A percentile compares a stretch with the other conserved stretches of the same genome.
Conservation (phyloP, 1,140 invertebrate genomes). For the Pemphigus obesinymphae region DNA sequence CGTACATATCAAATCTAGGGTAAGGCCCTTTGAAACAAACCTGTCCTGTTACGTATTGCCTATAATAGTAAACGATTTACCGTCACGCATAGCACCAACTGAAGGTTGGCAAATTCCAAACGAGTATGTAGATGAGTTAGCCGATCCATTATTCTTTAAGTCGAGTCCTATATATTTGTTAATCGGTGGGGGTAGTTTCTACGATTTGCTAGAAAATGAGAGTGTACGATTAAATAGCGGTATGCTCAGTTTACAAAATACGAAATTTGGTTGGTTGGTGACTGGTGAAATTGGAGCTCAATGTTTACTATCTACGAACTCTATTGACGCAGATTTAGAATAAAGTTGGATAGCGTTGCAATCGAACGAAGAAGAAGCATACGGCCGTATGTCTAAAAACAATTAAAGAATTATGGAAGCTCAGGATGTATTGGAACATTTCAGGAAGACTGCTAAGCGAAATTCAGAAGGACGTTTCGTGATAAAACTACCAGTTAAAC, state of each 20-base stretch:
- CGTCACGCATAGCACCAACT: no score
- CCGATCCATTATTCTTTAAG: background rate
- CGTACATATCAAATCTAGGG: background rate
- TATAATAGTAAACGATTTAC: no score
- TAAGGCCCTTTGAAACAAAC: background rate
- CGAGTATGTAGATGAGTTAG: background rate
- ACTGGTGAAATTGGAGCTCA: background rate
- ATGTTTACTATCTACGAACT: background rate
- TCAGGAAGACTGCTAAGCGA: background rate
- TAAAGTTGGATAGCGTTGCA: background rate
- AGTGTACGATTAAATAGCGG: no score
- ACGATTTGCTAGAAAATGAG: background rate
- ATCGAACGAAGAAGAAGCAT: no score
- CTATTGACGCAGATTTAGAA: background rate
- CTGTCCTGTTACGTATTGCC: no score
- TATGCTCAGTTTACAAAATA: no score
- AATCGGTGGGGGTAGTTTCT: background rate
- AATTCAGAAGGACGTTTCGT: background rate
- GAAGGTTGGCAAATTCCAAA: no score
- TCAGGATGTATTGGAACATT: no score
- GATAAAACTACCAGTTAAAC: background rate
- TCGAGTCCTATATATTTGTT: background rate
- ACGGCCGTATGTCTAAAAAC: background rate
- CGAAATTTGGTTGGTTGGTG: background rate
- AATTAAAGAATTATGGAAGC: background rate